Base-by-base conservation (phyloP, 1,140 invertebrate species). In the Schmidtea mediterranea region DNA sequence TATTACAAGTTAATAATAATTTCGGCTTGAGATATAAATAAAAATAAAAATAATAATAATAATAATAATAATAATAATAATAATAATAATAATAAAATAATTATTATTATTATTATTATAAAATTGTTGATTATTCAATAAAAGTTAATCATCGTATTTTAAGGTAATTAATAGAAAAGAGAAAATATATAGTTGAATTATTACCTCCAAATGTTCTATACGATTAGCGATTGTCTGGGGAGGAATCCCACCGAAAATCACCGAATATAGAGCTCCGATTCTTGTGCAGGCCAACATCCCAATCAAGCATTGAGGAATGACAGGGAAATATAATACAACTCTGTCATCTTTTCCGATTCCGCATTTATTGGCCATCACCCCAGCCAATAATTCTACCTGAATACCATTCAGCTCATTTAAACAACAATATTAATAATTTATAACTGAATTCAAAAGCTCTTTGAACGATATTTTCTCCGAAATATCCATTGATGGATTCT, bases 291-390 rank as follows among this genome's bases (percentile, higher is more conserved):
- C 81, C 49, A 86, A 59, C 74, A 86, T 83, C 0, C 80, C 74
- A 23, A 83, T 72, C 23, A 84, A 72, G 0, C 79, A 76, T 66
- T 86, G 80, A 0, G 81, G 80, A 36, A 86, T 78, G 6, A 84
- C 69, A 0, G 82, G 82, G 81, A 87, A 84, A 59, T 86, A 87
- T 52, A 87, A 82, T 1, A 84, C 65, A 0, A 82, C 80, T 1
- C 74, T 63, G 52, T 80, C 77, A 0, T 82, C 81, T 52, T 74
- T 74, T 19, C 64, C 65, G 0, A 84, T 77, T 0, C 80, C 80
- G 10, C 13, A 45, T 32, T 32, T 32, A 3, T 10, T 10, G 26
- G 10, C 26, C 26, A 32, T 32, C 10, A 32, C 10, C 10, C 26
- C 13, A 15, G 12, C 21, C 2, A 39, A 9, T 23, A 18, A 9